Conservation (phyloP, 2,888 invertebrate genomes). For the Synanthedon myopaeformis region DNA sequence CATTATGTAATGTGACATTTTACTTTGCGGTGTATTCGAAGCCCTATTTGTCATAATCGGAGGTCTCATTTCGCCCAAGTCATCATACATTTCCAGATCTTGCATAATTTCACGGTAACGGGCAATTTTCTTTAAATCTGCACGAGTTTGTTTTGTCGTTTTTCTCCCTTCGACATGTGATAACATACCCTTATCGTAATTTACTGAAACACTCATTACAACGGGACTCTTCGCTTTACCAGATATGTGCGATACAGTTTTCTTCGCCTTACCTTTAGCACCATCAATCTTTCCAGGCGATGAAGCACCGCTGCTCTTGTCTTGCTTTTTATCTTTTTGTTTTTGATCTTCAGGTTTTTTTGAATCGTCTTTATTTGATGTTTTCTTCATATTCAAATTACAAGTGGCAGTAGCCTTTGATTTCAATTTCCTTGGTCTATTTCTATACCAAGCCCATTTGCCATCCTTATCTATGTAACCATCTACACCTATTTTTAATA, state of each 20-base stretch:
- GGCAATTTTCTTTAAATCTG: constrained; percentile 30
- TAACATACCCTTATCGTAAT: constrained; percentile 17
- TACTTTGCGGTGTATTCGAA: constrained; percentile 39
- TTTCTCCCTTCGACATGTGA: constrained; percentile 4
- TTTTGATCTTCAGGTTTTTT: constrained; percentile 9
- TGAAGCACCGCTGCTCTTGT: neutral
- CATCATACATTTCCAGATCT: constrained; percentile 35
- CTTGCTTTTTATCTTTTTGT: neutral
- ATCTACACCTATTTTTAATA: constrained; percentile 46
- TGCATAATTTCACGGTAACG: constrained; percentile 51
- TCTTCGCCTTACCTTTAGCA: constrained; percentile 15
- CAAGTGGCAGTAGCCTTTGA: constrained; percentile 21
- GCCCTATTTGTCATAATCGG: constrained; percentile 43
- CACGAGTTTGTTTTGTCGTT: neutral
- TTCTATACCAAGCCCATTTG: constrained; percentile 51
- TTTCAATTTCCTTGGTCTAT: constrained; percentile 17
- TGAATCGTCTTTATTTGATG: constrained; percentile 7
- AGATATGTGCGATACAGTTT: constrained; percentile 14
- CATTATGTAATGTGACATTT: constrained; percentile 18
- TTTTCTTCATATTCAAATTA: constrained; percentile 11
- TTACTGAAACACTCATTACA: constrained; percentile 37
- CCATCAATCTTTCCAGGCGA: neutral
- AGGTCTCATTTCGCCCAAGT: constrained; percentile 29
- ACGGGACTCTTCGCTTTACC: constrained; percentile 23
- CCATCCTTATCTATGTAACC: constrained; percentile 53